phyloP scores from a whole-genome alignment of 2,797 vertebrate species.

The Zenarchopterus dispar region DNA sequence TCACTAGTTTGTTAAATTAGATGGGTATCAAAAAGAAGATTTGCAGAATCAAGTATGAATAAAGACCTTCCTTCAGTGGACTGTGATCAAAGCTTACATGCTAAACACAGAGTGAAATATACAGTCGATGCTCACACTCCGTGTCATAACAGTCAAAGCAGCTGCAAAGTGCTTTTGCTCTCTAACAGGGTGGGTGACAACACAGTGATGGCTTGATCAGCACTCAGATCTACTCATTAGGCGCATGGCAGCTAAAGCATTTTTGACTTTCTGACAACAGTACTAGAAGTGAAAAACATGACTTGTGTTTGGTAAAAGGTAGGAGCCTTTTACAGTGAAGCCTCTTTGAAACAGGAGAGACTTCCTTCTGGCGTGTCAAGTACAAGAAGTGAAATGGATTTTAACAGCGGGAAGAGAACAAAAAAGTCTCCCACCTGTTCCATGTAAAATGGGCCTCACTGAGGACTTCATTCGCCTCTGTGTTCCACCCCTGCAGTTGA shows the following conservation, averaged over 20 bases:
- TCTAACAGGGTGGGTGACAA: slow-evolving; percentile 47
- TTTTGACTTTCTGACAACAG: slow-evolving; percentile 72
- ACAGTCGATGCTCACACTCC: slow-evolving; percentile 6
- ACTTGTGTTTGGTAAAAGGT: slow-evolving; percentile 67
- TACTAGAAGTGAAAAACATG: slow-evolving; percentile 58
- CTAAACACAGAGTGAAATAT: slow-evolving; percentile 17
- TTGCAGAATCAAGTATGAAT: slow-evolving; percentile 24
- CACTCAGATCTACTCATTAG: slow-evolving; percentile 69
- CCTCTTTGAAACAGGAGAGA: slow-evolving; percentile 68
- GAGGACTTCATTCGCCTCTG: slow-evolving; percentile 82
- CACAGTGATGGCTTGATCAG: slow-evolving; percentile 59
- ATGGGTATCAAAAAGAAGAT: slow-evolving; percentile 36
- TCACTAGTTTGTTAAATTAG: slow-evolving; percentile 35
- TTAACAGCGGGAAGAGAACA: slow-evolving; percentile 86
- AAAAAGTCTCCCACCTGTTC: slow-evolving; percentile 86
- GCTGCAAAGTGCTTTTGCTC: slow-evolving; percentile 46
- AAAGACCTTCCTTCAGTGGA: slow-evolving; percentile 6
- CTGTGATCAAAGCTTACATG: slow-evolving; percentile 29
- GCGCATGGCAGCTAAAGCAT: slow-evolving; percentile 62
- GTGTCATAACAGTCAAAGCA: slow-evolving; percentile 23
- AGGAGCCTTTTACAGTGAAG: slow-evolving; percentile 70
- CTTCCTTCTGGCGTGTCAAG: slow-evolving; percentile 82
- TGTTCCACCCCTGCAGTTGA: slow-evolving; percentile 82
- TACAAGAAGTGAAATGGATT: slow-evolving; percentile 86
- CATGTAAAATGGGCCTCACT: slow-evolving; percentile 83